Base-by-base conservation (phyloP, 2,888 invertebrate species). In the Diarsia mendica region DNA sequence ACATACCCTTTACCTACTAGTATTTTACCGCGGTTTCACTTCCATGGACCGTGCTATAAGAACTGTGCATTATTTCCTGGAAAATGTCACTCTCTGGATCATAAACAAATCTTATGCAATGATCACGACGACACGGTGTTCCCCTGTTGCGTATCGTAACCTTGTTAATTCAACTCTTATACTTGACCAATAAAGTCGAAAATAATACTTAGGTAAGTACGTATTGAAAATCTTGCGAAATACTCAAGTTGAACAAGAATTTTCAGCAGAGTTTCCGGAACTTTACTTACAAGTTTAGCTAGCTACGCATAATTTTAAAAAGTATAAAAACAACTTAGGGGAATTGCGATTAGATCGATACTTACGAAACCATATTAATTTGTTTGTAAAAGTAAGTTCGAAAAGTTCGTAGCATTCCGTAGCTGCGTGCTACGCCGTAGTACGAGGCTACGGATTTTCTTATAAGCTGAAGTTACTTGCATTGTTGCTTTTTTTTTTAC, bases 381-480 rank as follows among this genome's bases (percentile, higher is more conserved):
- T 67, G 33, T 75, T 53, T 49, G 33, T 28, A 61, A 55, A 64
- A 53, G n/a, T 55, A 55, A 77, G 15, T 68, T 63, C 53, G 15
- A 63, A 82, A 75, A 60, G 33, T 71, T 67, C 80, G 87, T 88
- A 87, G 88, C 82, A 39, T 66, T 77, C 53, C 87, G 87, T 87
- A 83, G 83, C 33, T 63, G 28, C 60, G 48, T 46, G 85, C 85
- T 87, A 87, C 87, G 69, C 77, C n/a, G 55, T 64, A 51, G 49
- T 84, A 83, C 87, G 85, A 73, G 46, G 55, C 46, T 39, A 28
- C 23, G 18, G 8, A n/a, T 70, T 76, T 82, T 72, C 65, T 65
- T 39, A 9, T 2, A 48, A 49, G 58, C 23, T 15, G 1, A 71
- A 46, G 58, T 78, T 67, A 49, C 49, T 13, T 15, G 44, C 18